Evolutionary conservation across 2,113 vertebrate genomes (phyloP), one percentile per base, ranked within the genome.

Genomic region (Copsychus sechellarum): DNA sequence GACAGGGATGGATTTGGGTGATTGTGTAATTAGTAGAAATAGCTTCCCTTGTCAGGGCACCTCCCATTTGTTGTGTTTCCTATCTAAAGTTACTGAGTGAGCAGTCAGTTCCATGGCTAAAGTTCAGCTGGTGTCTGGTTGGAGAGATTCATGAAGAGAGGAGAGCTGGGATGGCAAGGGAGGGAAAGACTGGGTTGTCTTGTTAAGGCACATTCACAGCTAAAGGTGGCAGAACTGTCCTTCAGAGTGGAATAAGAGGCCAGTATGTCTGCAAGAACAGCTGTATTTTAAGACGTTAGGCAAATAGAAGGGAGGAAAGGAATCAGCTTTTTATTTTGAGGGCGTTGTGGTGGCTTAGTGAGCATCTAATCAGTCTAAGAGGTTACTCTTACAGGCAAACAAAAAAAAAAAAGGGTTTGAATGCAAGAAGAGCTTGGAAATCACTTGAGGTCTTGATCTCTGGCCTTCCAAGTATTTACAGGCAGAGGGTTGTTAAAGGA

Each of bases 151-250:
- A 28, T 29, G 33, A 88, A 36, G 58, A 16, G 26, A 34, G 24
- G 47, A 62, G 48, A 62, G 47, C 24, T 73, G 43, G 13, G 12
- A 9, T 84, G 33, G 29, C 72, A 64, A 80, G 10, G 23, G 16
- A 25, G 21, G 60, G 48, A 54, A 57, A 42, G 54, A n/a, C 7
- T 38, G 42, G 15, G 40, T 38, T 0, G 0, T 51, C 36, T 76
- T 72, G 19, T 51, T 47, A 80, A 82, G 14, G 16, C 2, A 7
- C 0, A 0, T 72, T 95, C 12, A 22, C 5, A 6, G 25, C 60
- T 86, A 24, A 79, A 58, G 29, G 40, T 57, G 29, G 7, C 16
- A 53, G 34, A 92, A 57, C 11, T 1, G 0, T 69, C 71, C 8
- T 56, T 89, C 5, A 12, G 13, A 14, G 23, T 53, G 54, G 29